Conservation (phyloP, 2,797 vertebrate species). For the Acanthurus tractus region DNA sequence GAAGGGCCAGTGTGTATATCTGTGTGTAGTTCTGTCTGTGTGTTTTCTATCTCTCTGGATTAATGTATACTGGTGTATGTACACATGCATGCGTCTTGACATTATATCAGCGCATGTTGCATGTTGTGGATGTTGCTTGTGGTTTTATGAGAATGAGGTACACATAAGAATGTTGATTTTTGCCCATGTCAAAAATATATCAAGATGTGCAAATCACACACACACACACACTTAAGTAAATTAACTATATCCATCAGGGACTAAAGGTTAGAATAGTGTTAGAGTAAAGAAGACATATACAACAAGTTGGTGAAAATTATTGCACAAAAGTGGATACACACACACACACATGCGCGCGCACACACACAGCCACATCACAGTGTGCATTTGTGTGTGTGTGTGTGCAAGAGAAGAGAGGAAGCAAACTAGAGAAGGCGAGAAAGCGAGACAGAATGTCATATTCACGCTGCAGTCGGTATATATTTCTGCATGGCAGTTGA, state of each 20-base stretch:
- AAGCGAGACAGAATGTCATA: conserved; percentile 42
- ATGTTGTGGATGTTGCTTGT: not conserved
- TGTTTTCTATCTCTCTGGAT: conserved; percentile 1
- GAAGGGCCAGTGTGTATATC: conserved; percentile 33
- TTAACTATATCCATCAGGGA: conserved; percentile 14
- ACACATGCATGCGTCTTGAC: not conserved
- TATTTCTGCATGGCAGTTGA: conserved; percentile 49
- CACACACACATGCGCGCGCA: no score
- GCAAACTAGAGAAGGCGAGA: conserved; percentile 46
- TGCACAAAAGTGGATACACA: conserved; percentile 28
- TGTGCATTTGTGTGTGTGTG: conserved; percentile 16
- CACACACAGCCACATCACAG: no score
- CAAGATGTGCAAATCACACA: no score
- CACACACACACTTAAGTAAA: conserved; percentile 4
- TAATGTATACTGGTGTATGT: not conserved
- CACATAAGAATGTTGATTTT: not conserved
- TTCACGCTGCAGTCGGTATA: conserved; percentile 59
- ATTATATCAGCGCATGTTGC: not conserved
- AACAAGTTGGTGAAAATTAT: conserved; percentile 44
- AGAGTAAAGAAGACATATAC: conserved; percentile 41
- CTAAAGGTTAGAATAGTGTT: conserved; percentile 14
- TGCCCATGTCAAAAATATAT: no score
- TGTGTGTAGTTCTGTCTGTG: conserved; percentile 22
- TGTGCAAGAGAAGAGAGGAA: conserved; percentile 21
- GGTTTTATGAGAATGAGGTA: conserved; percentile 18